A percentile compares a stretch with the other conserved stretches of the same genome.
phyloP scores from a whole-genome alignment of 2,113 vertebrate genomes.

The Pangasianodon gigas region DNA sequence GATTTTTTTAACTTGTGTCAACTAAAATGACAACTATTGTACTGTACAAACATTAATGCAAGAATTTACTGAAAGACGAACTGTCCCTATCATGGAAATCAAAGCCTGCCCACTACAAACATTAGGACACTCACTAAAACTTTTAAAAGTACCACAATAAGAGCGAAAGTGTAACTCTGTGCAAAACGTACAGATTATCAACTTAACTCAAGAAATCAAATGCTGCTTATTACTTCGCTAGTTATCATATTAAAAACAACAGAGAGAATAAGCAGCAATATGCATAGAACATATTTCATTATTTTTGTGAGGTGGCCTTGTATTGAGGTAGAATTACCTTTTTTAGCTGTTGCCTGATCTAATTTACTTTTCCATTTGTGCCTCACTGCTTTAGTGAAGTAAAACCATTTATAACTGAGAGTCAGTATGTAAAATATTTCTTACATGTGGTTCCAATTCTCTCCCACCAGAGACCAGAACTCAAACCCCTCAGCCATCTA shows the following conservation, averaged over 20 bases:
- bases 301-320: neutral
- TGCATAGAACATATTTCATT: neutral
- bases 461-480: conserved; percentile 30
- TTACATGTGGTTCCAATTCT: neutral
- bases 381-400: too few species aligned
- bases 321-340: neutral
- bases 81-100: neutral
- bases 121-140: neutral
- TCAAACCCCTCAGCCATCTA: conserved; percentile 25
- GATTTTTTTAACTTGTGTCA: neutral
- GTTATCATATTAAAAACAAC: neutral
- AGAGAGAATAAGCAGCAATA: neutral
- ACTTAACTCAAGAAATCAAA: neutral
- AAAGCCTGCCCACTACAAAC: neutral
- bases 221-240: neutral
- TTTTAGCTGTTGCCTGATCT: neutral
- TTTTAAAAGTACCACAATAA: neutral
- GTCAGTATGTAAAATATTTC: neutral
- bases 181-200: neutral
- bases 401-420: neutral
- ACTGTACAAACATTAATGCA: neutral
- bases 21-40: neutral
- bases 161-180: neutral
- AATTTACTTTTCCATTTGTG: neutral
- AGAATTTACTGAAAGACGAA: neutral